Evolutionary conservation across 1,140 invertebrate genomes (phyloP), one percentile per base, ranked within the genome.

Genomic region (Maconellicoccus hirsutus): DNA sequence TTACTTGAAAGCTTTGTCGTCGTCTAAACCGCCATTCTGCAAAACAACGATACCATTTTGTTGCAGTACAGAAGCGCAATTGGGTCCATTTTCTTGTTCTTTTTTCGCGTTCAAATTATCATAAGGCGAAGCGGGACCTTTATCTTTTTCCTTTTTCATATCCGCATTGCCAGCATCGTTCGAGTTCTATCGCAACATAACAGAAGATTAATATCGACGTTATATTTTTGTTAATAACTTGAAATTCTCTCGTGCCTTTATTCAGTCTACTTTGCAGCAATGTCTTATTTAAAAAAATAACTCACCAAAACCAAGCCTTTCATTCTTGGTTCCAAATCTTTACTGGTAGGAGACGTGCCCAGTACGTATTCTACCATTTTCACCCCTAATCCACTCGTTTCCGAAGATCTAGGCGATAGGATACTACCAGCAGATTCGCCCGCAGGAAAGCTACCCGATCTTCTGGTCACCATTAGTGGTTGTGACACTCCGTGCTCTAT

Each of bases 291-390:
- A 52, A 52, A 16, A 52, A 19, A 4, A 52, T 8, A 70, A 77
- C 79, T 79, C 76, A 86, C 86, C 79, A 90, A 82, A 80, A 87
- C 87, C 70, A 91, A 79, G 39, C 83, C 84, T 74, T 87, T 82
- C 85, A 92, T 87, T 72, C 89, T 82, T 25, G 86, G 85, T 76
- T 92, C 90, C 73, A 87, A 76, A 73, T 88, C 86, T 77, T 89
- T 89, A 72, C 85, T 84, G 42, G 92, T 94, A 10, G 94, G 94
- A 69, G 94, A 96, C 71, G 90, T 91, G 71, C 91, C 89, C 73
- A 98, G 84, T 59, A 98, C 93, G 78, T 97, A 97, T 81, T 98
- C 94, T n/a, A 96, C 94, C 93, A 98, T 97, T 83, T 98, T 97
- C 70, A 96, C 91, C 71, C 93, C 93, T 70, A 97, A 85, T 29